A percentile compares a stretch with the other conserved stretches of the same genome.
Conservation (phyloP, 2,888 invertebrate genomes). For the Plebejus melissa region DNA sequence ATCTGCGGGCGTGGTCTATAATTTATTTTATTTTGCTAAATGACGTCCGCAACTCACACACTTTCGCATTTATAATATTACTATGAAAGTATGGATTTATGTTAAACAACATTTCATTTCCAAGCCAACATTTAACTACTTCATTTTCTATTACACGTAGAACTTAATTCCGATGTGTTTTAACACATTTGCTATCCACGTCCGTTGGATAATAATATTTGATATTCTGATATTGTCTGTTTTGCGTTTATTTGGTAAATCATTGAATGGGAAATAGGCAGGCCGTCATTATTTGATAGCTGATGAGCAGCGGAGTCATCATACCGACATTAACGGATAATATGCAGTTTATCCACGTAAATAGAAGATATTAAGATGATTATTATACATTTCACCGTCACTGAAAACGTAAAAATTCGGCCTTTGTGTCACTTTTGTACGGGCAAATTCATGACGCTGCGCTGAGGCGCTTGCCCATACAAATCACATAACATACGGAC, state of each 20-base stretch:
- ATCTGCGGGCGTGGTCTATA: too few relatives aligned
- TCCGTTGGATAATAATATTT: slow-evolving; percentile 3
- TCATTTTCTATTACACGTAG: background rate
- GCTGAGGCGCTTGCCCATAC: too few relatives aligned
- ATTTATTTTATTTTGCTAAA: too few relatives aligned
- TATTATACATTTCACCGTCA: too few relatives aligned
- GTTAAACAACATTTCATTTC: background rate
- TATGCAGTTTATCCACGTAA: too few relatives aligned
- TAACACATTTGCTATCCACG: background rate
- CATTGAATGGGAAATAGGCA: slow-evolving; percentile 3
- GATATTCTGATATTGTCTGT: slow-evolving; percentile 13
- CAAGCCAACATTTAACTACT: background rate
- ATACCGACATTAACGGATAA: background rate
- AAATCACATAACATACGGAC: too few relatives aligned
- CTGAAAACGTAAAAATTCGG: too few relatives aligned
- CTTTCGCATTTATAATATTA: too few relatives aligned
- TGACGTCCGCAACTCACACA: too few relatives aligned
- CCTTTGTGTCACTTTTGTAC: too few relatives aligned
- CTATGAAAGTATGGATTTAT: background rate
- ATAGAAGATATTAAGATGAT: too few relatives aligned
- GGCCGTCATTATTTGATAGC: slow-evolving; percentile 32
- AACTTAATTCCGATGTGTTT: background rate
- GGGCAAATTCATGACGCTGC: too few relatives aligned
- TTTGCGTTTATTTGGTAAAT: slow-evolving; percentile 1
- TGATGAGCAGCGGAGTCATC: slow-evolving; percentile 1